Evolutionary conservation across 1,140 invertebrate species (phyloP).

Genomic region (Homalodisca vitripennis): DNA sequence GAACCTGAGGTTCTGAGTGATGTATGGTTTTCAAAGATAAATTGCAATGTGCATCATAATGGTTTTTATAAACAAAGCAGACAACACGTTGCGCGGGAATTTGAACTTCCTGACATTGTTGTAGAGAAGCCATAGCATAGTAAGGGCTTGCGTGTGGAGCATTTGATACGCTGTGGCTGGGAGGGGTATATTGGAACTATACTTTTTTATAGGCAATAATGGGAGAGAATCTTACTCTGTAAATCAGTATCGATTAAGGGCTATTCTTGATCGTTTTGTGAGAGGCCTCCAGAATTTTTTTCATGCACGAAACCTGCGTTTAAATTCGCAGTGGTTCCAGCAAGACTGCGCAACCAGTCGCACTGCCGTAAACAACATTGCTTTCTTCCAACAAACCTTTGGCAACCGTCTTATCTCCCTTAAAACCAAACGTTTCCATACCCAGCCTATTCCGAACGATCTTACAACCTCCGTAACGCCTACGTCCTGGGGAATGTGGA

Average conservation of each 20-base stretch:
- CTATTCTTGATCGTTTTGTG: conserved; percentile 6
- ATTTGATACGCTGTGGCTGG: conserved; percentile 5
- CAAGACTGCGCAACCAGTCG: conserved; percentile 13
- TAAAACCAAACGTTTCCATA: conserved; percentile 4
- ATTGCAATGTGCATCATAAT: neutral
- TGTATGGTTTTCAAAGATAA: conserved; percentile 10
- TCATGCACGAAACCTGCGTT: neutral
- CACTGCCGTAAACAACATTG: conserved; percentile 3
- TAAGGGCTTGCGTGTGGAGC: neutral
- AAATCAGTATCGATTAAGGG: conserved; percentile 10
- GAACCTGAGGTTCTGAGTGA: conserved; percentile 5
- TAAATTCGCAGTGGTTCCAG: conserved; percentile 4
- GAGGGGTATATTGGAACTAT: neutral
- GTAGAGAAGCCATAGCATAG: conserved; percentile 17
- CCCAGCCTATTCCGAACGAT: neutral
- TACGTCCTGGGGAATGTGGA: neutral
- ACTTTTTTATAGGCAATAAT: conserved; percentile 15
- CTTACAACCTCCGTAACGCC: neutral
- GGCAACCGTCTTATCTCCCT: conserved; percentile 15
- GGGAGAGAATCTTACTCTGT: neutral
- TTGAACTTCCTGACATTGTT: conserved; percentile 6
- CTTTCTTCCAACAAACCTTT: conserved; percentile 8
- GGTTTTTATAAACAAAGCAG: neutral
- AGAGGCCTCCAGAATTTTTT: neutral
- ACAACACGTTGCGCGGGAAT: neutral